Conservation (phyloP, 2,113 vertebrate species). For the Ariopsis seemanni region DNA sequence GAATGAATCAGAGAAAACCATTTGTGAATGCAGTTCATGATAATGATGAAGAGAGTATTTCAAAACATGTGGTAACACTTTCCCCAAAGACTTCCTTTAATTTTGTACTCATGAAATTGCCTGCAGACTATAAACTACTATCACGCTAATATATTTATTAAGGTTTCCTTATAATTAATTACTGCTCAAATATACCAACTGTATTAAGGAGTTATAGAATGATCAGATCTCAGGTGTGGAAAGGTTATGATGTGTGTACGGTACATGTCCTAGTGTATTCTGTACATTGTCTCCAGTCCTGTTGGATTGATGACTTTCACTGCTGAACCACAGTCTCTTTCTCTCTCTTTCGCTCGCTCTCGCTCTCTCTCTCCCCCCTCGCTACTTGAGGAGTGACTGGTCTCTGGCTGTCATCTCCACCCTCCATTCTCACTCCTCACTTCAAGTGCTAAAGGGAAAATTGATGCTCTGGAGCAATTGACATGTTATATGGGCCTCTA, state of each 20-base stretch:
- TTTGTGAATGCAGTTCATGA: constrained; percentile 6
- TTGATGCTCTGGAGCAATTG: constrained; percentile 56
- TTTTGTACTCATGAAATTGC: constrained; percentile 36
- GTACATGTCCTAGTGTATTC: not conserved
- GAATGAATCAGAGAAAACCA: constrained; percentile 14
- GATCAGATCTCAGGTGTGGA: not conserved
- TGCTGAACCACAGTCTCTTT: constrained; percentile 59
- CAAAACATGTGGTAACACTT: constrained; percentile 42
- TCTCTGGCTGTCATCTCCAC: constrained; percentile 51
- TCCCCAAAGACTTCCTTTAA: constrained; percentile 21
- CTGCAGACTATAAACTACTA: constrained; percentile 34
- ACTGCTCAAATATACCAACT: not conserved
- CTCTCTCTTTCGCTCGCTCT: constrained; percentile 11
- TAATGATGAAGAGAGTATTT: not conserved
- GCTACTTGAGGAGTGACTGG: constrained; percentile 22
- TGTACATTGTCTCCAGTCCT: constrained; percentile 18
- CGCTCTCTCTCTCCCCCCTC: not conserved
- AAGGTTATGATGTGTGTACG: not conserved
- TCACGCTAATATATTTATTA: constrained; percentile 2
- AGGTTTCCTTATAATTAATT: constrained; percentile 25
- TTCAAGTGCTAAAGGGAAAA: constrained; percentile 59
- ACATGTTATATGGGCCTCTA: constrained; percentile 38
- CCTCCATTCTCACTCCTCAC: constrained; percentile 47
- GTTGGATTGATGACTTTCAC: constrained; percentile 48
- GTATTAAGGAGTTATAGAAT: constrained; percentile 5